A percentile compares a stretch with the other conserved stretches of the same genome.
Evolutionary conservation across 2,888 invertebrate species (phyloP).

Genomic region (Acrocyrtus sp.): DNA sequence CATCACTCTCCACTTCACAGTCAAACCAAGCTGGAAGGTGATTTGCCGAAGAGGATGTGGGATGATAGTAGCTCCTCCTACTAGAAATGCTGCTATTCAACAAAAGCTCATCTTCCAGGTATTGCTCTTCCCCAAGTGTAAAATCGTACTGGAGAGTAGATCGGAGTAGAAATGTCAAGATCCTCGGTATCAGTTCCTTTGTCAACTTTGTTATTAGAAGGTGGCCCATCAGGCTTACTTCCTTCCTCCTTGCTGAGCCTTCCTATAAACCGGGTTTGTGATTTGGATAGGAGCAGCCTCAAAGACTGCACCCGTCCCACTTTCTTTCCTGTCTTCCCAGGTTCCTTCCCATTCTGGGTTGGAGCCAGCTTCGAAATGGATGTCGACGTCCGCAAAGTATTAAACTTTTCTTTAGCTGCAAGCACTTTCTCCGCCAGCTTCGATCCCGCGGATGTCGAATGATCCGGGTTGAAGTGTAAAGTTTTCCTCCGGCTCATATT

Average conservation of each 20-base stretch:
- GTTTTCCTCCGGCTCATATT: constrained; percentile 54
- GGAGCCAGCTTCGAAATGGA: constrained; percentile 6
- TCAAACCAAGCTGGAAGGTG: not conserved
- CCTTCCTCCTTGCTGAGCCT: constrained; percentile 55
- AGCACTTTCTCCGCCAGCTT: constrained; percentile 28
- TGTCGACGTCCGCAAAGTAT: not conserved
- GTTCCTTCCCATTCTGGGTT: not conserved
- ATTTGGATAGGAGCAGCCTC: constrained; percentile 68
- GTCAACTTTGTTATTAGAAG: constrained; percentile 31
- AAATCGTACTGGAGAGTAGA: not conserved
- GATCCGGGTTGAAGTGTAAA: constrained; percentile 50
- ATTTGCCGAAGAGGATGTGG: not conserved
- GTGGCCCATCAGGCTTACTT: not conserved
- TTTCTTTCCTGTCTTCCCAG: constrained; percentile 25
- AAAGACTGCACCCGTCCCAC: constrained; percentile 71
- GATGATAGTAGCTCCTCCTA: not conserved
- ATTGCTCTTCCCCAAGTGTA: not conserved
- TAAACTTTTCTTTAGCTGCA: constrained; percentile 31
- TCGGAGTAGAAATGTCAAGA: constrained; percentile 4
- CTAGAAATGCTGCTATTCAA: not conserved
- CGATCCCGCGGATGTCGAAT: not conserved
- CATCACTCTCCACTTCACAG: not conserved
- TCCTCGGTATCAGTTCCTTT: constrained; percentile 60
- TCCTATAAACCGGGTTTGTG: constrained; percentile 32
- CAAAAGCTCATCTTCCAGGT: not conserved